Percentiles rank a stretch among this genome's conserved stretches.
These are phyloP conservation scores for Mellivora capensis DNA, from an alignment of 2,113 vertebrate species.

Conservation along the genomic window DNA sequence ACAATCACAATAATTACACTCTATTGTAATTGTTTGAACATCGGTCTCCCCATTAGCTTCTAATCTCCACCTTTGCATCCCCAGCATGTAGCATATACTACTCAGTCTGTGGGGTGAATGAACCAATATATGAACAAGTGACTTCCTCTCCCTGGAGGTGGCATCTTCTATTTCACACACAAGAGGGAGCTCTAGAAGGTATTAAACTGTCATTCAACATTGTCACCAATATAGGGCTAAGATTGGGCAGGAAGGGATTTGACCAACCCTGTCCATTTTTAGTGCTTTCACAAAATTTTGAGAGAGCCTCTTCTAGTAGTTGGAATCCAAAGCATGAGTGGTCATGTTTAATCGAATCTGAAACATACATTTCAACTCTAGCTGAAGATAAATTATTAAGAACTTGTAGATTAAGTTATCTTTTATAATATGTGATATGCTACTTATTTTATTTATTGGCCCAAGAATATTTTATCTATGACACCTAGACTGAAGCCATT, in stretches of 20 bases:
- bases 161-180: slow-evolving; percentile 9
- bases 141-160: not conserved
- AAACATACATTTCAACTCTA: slow-evolving; percentile 22
- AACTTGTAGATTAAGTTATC: not conserved
- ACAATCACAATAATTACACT: not conserved
- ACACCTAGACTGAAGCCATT: slow-evolving; percentile 4
- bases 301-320: not conserved
- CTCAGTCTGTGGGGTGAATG: not conserved
- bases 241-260: not conserved
- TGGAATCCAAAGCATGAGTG: not conserved
- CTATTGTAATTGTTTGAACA: not conserved
- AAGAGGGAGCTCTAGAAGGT: slow-evolving; percentile 27
- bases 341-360: not conserved
- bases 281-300: not conserved
- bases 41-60: not conserved
- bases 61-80: not conserved
- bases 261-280: not conserved
- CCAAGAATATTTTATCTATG: slow-evolving; percentile 25
- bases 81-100: not conserved
- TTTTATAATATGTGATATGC: slow-evolving; percentile 15
- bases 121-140: not conserved
- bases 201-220: not conserved
- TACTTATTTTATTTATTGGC: slow-evolving; percentile 28
- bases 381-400: slow-evolving; percentile 18
- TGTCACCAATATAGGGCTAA: not conserved